phyloP scores from a whole-genome alignment of 1,140 invertebrate genomes.

The Drosophila ironensis region DNA sequence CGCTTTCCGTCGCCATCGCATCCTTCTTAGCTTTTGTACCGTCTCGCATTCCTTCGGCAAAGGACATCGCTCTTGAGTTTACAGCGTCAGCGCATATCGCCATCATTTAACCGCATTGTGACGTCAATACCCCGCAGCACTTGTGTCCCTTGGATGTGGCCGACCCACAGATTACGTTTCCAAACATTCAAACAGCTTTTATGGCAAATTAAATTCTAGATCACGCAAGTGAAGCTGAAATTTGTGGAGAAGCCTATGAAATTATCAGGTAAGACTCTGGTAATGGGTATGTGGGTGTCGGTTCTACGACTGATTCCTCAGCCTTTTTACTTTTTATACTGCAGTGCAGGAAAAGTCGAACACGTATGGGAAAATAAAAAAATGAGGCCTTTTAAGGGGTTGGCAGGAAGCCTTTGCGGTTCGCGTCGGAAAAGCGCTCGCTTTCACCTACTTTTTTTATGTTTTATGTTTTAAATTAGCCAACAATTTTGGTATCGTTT shows the following conservation, averaged over 20 bases:
- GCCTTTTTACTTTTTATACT: slow-evolving; percentile 8
- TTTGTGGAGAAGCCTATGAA: too few species aligned
- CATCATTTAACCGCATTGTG: slow-evolving; percentile 34
- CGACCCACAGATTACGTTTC: too few species aligned
- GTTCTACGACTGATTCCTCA: too few species aligned
- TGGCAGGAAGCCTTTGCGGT: neutral
- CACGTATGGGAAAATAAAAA: slow-evolving; percentile 24
- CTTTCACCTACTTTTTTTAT: neutral
- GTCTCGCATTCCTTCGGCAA: slow-evolving; percentile 42
- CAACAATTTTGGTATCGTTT: too few species aligned
- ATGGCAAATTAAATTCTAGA: too few species aligned
- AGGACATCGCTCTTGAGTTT: slow-evolving; percentile 63
- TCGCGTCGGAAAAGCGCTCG: slow-evolving; percentile 11
- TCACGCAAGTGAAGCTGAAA: too few species aligned
- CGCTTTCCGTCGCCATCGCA: slow-evolving; percentile 52
- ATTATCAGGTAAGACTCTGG: too few species aligned
- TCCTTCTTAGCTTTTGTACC: slow-evolving; percentile 23
- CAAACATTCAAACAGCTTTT: too few species aligned
- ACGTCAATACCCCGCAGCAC: slow-evolving; percentile 19
- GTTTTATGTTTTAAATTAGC: neutral
- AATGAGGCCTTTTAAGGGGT: slow-evolving; percentile 19
- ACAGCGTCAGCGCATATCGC: slow-evolving; percentile 37
- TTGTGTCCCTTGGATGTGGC: neutral
- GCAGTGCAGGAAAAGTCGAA: slow-evolving; percentile 34
- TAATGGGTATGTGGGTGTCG: neutral